Evolutionary conservation across 2,888 invertebrate species (phyloP).

Genomic region (Tipula confusa): DNA sequence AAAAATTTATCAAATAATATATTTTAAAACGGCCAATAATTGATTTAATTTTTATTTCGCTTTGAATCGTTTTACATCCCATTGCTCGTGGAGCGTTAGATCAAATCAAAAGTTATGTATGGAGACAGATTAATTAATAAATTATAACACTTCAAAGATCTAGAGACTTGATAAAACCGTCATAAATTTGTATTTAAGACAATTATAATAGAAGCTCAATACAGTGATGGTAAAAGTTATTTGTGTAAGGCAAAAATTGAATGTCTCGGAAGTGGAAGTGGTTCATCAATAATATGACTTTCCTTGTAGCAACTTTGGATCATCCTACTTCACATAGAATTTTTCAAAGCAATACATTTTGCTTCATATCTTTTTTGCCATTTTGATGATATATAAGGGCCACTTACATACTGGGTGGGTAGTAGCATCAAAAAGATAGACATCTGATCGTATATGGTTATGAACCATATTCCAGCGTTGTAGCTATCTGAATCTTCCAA

Average conservation of each 20-base stretch:
- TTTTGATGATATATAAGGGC: background rate
- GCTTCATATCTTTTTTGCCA: background rate
- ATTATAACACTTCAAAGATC: background rate
- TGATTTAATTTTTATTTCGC: background rate
- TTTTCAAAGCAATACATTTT: background rate
- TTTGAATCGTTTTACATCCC: background rate
- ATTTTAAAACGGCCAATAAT: background rate
- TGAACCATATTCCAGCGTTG: too few species aligned
- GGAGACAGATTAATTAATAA: conserved; percentile 25
- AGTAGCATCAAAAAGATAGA: too few species aligned
- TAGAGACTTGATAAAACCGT: background rate
- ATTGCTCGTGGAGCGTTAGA: background rate
- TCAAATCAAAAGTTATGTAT: conserved; percentile 9
- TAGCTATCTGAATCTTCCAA: too few species aligned
- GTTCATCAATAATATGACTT: too few species aligned
- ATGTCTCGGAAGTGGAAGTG: too few species aligned
- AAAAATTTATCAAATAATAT: conserved; percentile 15
- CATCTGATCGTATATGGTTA: too few species aligned
- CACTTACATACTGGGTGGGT: too few species aligned
- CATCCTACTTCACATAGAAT: too few species aligned
- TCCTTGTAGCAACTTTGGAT: too few species aligned
- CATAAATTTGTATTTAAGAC: background rate
- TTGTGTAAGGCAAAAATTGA: too few species aligned
- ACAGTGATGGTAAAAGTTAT: too few species aligned
- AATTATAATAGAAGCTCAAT: background rate